phyloP scores from a whole-genome alignment of 2,113 vertebrate species.

The Brienomyrus longianalis region DNA sequence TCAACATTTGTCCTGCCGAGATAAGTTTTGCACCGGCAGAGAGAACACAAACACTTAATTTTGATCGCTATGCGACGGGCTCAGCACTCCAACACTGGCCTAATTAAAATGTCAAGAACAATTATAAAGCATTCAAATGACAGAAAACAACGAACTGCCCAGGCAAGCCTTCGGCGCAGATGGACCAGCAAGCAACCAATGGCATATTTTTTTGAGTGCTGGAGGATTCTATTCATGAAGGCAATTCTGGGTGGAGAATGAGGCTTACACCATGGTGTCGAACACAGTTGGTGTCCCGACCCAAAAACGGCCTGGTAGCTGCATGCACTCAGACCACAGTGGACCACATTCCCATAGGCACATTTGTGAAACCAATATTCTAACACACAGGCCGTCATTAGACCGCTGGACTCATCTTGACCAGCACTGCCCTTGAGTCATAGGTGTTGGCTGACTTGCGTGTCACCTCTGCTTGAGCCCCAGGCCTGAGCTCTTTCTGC shows the following conservation, averaged over 20 bases:
- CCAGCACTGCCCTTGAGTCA: not conserved
- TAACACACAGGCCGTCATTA: not conserved
- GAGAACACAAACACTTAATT: not conserved
- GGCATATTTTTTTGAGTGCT: not conserved
- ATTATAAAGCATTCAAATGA: not conserved
- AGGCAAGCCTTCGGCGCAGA: not conserved
- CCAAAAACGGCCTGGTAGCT: not conserved
- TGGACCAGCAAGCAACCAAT: not conserved
- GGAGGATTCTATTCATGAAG: not conserved
- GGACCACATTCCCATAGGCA: not conserved
- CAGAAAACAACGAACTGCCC: not conserved
- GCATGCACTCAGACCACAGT: not conserved
- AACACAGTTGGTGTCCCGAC: not conserved
- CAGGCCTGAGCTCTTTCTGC: not conserved
- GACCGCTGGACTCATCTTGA: not conserved
- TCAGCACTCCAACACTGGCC: not conserved
- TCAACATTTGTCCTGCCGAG: not conserved
- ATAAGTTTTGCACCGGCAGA: not conserved
- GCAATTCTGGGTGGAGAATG: not conserved
- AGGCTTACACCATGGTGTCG: too few species aligned
- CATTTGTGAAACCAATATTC: not conserved
- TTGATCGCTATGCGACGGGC: not conserved
- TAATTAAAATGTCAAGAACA: slow-evolving; percentile 16
- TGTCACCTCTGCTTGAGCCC: not conserved
- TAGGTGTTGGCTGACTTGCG: not conserved